These are phyloP conservation scores for Platypus cylindrus DNA, from an alignment of 2,888 invertebrate genomes.

Conservation along the genomic window DNA sequence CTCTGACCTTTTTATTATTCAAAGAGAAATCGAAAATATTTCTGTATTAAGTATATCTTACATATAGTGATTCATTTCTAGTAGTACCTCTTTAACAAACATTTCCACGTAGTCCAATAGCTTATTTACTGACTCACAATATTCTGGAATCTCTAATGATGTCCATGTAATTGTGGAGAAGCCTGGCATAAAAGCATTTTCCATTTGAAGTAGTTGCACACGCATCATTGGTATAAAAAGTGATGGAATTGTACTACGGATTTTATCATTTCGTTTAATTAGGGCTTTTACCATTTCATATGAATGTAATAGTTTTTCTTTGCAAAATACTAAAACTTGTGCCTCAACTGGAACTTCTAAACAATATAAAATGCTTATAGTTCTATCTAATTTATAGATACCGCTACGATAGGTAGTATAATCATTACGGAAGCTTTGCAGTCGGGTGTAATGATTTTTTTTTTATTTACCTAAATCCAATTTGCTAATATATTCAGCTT, in stretches of 20 bases:
- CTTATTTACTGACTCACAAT: conserved; percentile 43
- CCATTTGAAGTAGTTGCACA: conserved; percentile 52
- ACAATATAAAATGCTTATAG: conserved; percentile 1
- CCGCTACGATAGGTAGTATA: background rate
- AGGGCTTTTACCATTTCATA: conserved; percentile 49
- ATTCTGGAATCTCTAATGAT: conserved; percentile 56
- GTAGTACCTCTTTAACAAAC: conserved; percentile 54
- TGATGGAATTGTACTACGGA: conserved; percentile 48
- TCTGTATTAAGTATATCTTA: background rate
- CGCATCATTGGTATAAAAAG: conserved; percentile 59
- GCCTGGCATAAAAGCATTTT: conserved; percentile 60
- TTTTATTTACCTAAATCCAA: conserved; percentile 47
- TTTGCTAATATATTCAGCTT: conserved; percentile 72
- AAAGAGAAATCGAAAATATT: conserved; percentile 35
- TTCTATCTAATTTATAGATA: background rate
- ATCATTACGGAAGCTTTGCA: no score
- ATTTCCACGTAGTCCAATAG: conserved; percentile 50
- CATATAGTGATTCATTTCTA: conserved; percentile 3
- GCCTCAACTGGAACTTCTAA: conserved; percentile 62
- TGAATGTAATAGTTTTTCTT: conserved; percentile 51
- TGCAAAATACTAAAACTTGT: conserved; percentile 60
- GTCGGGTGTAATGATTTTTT: no score
- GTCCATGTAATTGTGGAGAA: conserved; percentile 71
- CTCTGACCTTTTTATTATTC: conserved; percentile 29
- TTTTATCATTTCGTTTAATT: conserved; percentile 48